phyloP scores from a whole-genome alignment of 2,797 vertebrate species.

The Etheostoma nigrum region DNA sequence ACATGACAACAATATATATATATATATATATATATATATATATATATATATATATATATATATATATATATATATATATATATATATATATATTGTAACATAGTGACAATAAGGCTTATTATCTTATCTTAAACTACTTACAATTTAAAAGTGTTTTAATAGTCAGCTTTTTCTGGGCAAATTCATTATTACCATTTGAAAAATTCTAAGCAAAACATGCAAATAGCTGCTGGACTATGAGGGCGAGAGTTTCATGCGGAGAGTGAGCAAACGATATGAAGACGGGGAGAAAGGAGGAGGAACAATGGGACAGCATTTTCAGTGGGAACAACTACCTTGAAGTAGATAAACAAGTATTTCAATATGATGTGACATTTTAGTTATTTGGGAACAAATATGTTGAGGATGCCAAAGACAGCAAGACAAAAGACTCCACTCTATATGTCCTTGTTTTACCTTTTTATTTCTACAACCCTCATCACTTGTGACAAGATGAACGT shows the following conservation, averaged over 20 bases:
- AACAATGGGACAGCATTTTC: not conserved
- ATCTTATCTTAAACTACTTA: too few species aligned
- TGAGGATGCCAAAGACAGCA: not conserved
- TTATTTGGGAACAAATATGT: slow-evolving; percentile 18
- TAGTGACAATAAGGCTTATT: too few species aligned
- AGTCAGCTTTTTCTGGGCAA: not conserved
- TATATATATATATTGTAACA: too few species aligned
- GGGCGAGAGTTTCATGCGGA: not conserved
- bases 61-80: too few species aligned
- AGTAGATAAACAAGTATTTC: slow-evolving; percentile 16
- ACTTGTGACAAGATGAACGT: slow-evolving; percentile 39
- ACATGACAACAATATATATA: too few species aligned
- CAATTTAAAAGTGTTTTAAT: not conserved
- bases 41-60: too few species aligned
- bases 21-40: too few species aligned
- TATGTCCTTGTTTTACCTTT: slow-evolving; percentile 28
- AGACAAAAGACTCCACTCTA: slow-evolving; percentile 21
- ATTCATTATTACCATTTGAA: not conserved
- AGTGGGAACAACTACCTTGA: not conserved
- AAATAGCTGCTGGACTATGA: not conserved
- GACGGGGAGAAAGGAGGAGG: not conserved
- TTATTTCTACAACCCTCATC: slow-evolving; percentile 40
- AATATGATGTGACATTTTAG: slow-evolving; percentile 12
- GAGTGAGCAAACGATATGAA: not conserved
- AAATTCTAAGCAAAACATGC: not conserved